Evolutionary conservation across 1,140 invertebrate genomes (phyloP).

Genomic region (Panulirus ornatus): DNA sequence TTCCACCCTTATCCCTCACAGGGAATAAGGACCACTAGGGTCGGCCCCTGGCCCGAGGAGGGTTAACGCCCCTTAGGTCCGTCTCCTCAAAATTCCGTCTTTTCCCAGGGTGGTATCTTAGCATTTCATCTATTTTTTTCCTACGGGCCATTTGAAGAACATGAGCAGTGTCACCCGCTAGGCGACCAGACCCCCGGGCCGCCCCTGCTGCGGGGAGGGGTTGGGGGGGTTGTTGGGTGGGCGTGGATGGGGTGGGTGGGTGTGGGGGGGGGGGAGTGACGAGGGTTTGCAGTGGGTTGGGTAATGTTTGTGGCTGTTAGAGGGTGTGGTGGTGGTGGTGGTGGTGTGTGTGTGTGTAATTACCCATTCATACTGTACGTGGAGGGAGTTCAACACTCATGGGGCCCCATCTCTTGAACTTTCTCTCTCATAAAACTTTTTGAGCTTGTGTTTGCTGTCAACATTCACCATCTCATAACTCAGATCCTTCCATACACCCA

Average conservation of each 20-base stretch:
- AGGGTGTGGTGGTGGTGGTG: too few relatives aligned
- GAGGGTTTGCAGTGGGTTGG: not conserved
- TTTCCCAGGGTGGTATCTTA: slow-evolving; percentile 31
- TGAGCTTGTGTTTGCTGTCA: too few relatives aligned
- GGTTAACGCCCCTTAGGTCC: slow-evolving; percentile 17
- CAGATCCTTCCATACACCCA: too few relatives aligned
- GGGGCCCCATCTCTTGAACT: too few relatives aligned
- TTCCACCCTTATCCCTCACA: not conserved
- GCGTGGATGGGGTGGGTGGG: not conserved
- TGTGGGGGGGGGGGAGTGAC: too few relatives aligned
- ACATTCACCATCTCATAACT: too few relatives aligned
- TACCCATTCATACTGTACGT: too few relatives aligned
- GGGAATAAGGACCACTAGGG: not conserved
- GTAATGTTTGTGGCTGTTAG: too few relatives aligned
- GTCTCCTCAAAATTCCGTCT: slow-evolving; percentile 20
- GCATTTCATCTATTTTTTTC: slow-evolving; percentile 43
- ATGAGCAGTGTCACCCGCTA: slow-evolving; percentile 55
- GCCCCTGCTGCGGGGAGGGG: not conserved
- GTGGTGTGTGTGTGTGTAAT: too few relatives aligned
- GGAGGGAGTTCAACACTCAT: too few relatives aligned
- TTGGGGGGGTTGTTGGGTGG: not conserved
- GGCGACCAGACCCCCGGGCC: not conserved
- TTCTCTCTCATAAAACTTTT: too few relatives aligned
- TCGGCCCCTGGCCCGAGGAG: not conserved
- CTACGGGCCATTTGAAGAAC: slow-evolving; percentile 24